Conservation (phyloP, 2,797 vertebrate species). For the Mionectes olivaceus region DNA sequence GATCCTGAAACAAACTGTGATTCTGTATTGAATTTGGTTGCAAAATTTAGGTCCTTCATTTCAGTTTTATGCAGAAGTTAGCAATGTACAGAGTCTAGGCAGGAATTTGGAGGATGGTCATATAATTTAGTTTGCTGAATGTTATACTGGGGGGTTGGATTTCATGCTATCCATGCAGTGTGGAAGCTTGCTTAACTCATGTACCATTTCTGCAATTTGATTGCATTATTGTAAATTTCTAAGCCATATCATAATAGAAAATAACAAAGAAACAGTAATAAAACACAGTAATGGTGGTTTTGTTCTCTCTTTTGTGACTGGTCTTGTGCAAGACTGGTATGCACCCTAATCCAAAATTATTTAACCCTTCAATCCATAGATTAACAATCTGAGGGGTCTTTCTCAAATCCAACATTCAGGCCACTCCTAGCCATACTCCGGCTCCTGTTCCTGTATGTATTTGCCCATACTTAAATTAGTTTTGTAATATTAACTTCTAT, state of each 20-base stretch:
- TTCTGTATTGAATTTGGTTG: neutral
- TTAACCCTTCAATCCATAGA: neutral
- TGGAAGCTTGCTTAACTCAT: neutral
- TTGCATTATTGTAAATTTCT: neutral
- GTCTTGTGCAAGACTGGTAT: neutral
- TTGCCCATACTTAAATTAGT: neutral
- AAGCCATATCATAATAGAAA: neutral
- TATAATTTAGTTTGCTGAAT: neutral
- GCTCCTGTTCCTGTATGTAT: neutral
- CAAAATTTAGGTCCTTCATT: neutral
- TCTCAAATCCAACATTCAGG: neutral
- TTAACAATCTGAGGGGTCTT: neutral
- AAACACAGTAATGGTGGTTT: neutral
- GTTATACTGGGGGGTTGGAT: neutral
- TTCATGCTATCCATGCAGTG: neutral
- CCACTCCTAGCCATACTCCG: neutral
- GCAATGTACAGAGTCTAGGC: neutral
- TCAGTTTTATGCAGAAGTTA: neutral
- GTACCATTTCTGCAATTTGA: neutral
- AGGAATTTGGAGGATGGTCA: neutral
- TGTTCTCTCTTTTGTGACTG: neutral
- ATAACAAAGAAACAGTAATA: neutral
- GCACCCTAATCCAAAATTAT: neutral
- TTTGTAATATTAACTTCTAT: neutral
- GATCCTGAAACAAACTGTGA: rapidly evolving